Evolutionary conservation across 2,113 vertebrate genomes (phyloP).

Genomic region (Tursiops truncatus): DNA sequence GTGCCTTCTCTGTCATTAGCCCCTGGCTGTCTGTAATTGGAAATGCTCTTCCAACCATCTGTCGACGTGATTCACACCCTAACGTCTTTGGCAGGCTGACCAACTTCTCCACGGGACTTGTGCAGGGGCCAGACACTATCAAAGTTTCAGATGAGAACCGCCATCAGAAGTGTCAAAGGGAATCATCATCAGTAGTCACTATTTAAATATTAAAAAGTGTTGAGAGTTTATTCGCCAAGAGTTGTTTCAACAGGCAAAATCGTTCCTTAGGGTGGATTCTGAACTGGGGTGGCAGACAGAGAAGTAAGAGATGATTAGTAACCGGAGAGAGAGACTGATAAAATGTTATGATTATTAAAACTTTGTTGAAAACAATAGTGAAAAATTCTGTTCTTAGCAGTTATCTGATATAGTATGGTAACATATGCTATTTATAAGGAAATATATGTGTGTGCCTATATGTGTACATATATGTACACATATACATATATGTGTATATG

Average conservation of each 20-base stretch:
- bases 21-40: background rate
- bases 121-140: background rate
- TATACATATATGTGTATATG: accelerated
- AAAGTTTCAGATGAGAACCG: background rate
- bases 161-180: background rate
- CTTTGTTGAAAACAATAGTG: background rate
- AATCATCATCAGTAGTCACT: background rate
- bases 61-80: background rate
- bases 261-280: background rate
- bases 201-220: background rate
- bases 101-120: background rate
- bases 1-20: background rate
- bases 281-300: too few species aligned
- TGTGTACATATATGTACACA: too few species aligned
- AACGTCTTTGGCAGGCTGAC: background rate
- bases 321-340: background rate
- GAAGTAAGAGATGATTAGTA: background rate
- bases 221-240: background rate
- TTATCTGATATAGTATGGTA: background rate
- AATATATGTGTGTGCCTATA: background rate
- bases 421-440: background rate
- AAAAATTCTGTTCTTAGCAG: background rate
- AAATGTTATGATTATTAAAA: background rate
- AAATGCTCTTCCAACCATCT: constrained; percentile 33
- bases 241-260: background rate